phyloP scores from a whole-genome alignment of 2,888 invertebrate species.

The Chesias legatella region DNA sequence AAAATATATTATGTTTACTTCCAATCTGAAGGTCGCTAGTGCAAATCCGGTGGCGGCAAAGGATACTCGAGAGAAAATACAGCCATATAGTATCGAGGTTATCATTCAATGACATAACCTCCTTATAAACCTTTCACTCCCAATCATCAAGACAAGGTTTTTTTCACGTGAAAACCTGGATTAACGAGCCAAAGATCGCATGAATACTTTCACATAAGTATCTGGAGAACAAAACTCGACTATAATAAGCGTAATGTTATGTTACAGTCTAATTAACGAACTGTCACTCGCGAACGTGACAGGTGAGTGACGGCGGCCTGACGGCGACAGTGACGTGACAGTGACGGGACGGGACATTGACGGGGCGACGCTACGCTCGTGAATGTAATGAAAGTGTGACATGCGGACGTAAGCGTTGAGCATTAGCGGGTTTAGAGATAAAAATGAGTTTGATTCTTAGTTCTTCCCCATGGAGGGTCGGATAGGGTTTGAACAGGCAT shows the following conservation, averaged over 20 bases:
- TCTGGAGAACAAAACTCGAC: constrained; percentile 17
- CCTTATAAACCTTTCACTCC: no score
- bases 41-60: no score
- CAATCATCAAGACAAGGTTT: no score
- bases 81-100: no score
- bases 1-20: no score
- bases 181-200: not conserved
- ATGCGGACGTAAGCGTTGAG: constrained; percentile 33
- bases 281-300: constrained; percentile 58
- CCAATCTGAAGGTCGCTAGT: no score
- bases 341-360: constrained; percentile 44
- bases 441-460: no score
- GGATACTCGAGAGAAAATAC: no score
- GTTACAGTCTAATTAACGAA: constrained; percentile 73
- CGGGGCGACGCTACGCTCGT: constrained; percentile 45
- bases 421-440: constrained; percentile 25
- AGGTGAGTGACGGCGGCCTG: constrained; percentile 56
- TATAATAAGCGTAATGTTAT: constrained; percentile 34
- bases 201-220: constrained; percentile 5
- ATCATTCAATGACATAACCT: no score
- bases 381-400: constrained; percentile 75
- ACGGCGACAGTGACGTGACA: constrained; percentile 35
- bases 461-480: no score
- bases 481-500: no score
- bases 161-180: no score